A percentile compares a stretch with the other conserved stretches of the same genome.
Evolutionary conservation across 2,113 vertebrate genomes (phyloP).

Genomic region (Dicerorhinus sumatrensis): DNA sequence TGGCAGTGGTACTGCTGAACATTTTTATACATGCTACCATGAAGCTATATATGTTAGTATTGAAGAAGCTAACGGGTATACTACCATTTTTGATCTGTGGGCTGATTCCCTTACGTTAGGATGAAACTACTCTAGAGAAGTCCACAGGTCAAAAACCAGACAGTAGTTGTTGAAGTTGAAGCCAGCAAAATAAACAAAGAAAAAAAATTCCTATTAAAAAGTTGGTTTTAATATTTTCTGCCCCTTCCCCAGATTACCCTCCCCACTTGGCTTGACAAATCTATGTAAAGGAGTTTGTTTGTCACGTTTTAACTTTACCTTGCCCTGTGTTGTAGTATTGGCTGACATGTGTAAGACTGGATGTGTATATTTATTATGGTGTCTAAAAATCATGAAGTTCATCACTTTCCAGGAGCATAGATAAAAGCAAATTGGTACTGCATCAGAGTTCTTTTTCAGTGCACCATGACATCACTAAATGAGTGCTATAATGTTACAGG

Average conservation of each 20-base stretch:
- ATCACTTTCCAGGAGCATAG: constrained; percentile 76
- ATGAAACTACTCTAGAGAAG: constrained; percentile 61
- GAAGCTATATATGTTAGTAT: constrained; percentile 77
- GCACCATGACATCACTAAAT: constrained; percentile 81
- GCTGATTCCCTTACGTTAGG: constrained; percentile 70
- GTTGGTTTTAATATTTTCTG: constrained; percentile 79
- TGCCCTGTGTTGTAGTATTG: constrained; percentile 78
- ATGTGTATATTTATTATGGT: constrained; percentile 84
- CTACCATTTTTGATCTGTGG: constrained; percentile 79
- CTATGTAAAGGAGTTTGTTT: constrained; percentile 78
- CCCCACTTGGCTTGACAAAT: constrained; percentile 86
- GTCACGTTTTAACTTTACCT: constrained; percentile 79
- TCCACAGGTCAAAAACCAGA: constrained; percentile 69
- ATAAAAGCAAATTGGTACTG: constrained; percentile 74
- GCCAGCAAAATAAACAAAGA: constrained; percentile 51
- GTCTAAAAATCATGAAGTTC: constrained; percentile 81
- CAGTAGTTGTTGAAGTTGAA: constrained; percentile 72
- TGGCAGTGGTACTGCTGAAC: constrained; percentile 72
- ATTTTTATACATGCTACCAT: constrained; percentile 72
- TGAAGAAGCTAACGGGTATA: constrained; percentile 76
- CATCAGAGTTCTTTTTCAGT: constrained; percentile 80
- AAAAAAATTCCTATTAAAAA: constrained; percentile 69
- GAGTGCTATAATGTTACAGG: constrained; percentile 81
- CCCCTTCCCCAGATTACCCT: constrained; percentile 65
- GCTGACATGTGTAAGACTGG: constrained; percentile 80